Conservation (phyloP, 2,797 vertebrate genomes). For the Falco peregrinus region DNA sequence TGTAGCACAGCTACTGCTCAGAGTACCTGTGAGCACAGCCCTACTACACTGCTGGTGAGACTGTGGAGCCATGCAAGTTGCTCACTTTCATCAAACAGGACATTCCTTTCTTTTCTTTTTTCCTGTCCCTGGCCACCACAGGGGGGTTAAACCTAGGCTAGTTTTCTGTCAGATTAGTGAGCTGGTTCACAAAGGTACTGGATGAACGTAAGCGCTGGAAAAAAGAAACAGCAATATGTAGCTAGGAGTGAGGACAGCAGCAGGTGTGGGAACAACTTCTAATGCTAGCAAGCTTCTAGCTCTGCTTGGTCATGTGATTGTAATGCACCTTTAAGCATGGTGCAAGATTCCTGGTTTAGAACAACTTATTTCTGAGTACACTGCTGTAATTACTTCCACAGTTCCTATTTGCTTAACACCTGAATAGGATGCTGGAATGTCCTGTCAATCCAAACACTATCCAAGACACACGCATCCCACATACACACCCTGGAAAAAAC, state of each 20-base stretch:
- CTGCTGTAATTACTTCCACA: neutral
- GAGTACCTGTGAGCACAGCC: neutral
- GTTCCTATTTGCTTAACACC: neutral
- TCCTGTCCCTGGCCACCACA: neutral
- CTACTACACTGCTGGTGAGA: neutral
- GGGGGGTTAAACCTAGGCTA: neutral
- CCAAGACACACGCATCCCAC: neutral
- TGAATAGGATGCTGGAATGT: neutral
- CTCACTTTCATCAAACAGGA: neutral
- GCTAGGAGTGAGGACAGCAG: neutral
- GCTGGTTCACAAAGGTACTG: neutral
- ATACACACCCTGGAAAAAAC: neutral
- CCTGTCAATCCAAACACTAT: neutral
- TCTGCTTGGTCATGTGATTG: neutral
- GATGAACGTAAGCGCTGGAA: neutral
- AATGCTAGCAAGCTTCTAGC: neutral
- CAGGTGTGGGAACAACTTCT: neutral
- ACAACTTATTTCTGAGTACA: neutral
- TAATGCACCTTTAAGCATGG: neutral
- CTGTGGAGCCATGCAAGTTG: neutral
- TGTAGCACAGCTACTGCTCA: neutral
- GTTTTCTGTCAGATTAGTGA: neutral
- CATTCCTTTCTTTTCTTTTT: neutral
- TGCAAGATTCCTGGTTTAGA: neutral
- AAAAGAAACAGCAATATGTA: neutral